These are phyloP conservation scores for Paracanthobrama guichenoti DNA, from an alignment of 2,113 vertebrate genomes.

Conservation along the genomic window DNA sequence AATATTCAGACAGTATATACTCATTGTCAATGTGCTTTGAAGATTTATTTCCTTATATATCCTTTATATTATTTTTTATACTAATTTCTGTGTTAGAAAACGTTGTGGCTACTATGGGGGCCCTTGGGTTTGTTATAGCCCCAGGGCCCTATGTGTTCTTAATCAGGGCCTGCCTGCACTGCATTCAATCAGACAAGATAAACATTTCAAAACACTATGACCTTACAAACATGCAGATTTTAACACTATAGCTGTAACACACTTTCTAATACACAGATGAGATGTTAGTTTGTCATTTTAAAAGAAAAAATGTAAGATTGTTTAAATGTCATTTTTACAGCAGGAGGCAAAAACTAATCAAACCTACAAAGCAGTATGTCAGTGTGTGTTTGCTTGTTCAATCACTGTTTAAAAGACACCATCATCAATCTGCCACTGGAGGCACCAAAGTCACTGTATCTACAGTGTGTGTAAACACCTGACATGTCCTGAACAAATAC, in stretches of 20 bases:
- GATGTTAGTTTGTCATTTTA: neutral
- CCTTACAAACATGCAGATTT: neutral
- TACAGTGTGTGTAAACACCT: constrained; percentile 37
- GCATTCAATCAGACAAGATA: constrained; percentile 13
- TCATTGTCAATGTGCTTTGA: too few species aligned
- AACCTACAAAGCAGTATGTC: constrained; percentile 11
- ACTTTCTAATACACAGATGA: neutral
- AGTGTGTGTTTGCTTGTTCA: neutral
- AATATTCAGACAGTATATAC: too few species aligned
- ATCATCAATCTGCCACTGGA: constrained; percentile 61
- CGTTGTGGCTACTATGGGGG: too few species aligned
- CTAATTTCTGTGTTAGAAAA: too few species aligned
- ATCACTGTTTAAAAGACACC: constrained; percentile 42
- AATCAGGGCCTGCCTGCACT: too few species aligned
- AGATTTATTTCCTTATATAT: too few species aligned
- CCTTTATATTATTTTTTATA: too few species aligned
- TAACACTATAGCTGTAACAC: neutral
- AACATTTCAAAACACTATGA: neutral
- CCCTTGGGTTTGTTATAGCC: too few species aligned
- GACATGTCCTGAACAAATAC: neutral
- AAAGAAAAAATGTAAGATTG: neutral
- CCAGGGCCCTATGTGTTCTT: too few species aligned
- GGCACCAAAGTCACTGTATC: constrained; percentile 56
- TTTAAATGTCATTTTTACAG: constrained; percentile 12
- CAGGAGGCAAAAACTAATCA: neutral